Conservation (phyloP, 2,888 invertebrate species). For the Drosophila kokeensis region DNA sequence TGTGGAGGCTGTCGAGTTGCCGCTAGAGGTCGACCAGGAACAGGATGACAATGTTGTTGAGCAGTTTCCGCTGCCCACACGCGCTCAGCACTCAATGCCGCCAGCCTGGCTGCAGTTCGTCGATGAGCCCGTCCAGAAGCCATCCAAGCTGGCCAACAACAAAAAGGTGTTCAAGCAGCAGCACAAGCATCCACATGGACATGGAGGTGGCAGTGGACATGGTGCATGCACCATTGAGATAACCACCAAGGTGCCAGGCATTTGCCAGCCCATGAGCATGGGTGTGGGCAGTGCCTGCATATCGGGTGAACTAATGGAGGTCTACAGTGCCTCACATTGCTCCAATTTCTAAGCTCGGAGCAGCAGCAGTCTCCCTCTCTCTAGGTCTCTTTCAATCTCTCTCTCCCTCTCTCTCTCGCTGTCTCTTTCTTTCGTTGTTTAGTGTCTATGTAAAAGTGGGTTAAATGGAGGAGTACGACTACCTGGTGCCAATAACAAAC, state of each 20-base stretch:
- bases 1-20: slow-evolving; percentile 68
- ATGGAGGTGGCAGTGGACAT: slow-evolving; percentile 28
- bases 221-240: slow-evolving; percentile 81
- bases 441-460: slow-evolving; percentile 49
- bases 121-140: slow-evolving; percentile 64
- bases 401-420: slow-evolving; percentile 6
- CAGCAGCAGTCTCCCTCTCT: not conserved
- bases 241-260: slow-evolving; percentile 79
- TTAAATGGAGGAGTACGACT: slow-evolving; percentile 60
- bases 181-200: slow-evolving; percentile 54
- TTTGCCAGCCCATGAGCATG: slow-evolving; percentile 80
- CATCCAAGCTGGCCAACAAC: slow-evolving; percentile 20
- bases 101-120: slow-evolving; percentile 71
- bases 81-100: slow-evolving; percentile 57
- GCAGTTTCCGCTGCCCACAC: slow-evolving; percentile 27
- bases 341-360: slow-evolving; percentile 41
- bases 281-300: slow-evolving; percentile 80
- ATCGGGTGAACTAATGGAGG: slow-evolving; percentile 83
- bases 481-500: slow-evolving; percentile 62
- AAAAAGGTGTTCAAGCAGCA: slow-evolving; percentile 59
- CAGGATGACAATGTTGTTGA: slow-evolving; percentile 35
- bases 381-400: not conserved
- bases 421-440: slow-evolving; percentile 25
- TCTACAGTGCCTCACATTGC: slow-evolving; percentile 66
- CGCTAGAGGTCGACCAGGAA: slow-evolving; percentile 64